Evolutionary conservation across 2,797 vertebrate genomes (phyloP).

Genomic region (Sylvilagus floridanus): DNA sequence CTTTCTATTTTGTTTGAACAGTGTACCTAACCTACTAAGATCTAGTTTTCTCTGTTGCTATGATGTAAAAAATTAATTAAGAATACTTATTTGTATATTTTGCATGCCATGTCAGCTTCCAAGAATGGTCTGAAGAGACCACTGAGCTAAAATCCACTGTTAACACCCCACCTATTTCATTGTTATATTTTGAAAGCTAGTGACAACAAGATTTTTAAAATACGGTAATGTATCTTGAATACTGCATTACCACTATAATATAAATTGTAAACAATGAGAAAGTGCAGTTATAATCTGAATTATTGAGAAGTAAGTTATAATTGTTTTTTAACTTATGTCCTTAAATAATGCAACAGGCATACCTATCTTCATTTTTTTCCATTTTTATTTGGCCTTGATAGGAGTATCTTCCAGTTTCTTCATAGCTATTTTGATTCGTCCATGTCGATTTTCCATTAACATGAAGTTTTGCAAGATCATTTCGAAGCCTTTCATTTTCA

Average conservation of each 20-base stretch:
- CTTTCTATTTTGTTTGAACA: slow-evolving; percentile 42
- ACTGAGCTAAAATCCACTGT: not conserved
- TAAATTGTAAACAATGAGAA: slow-evolving; percentile 60
- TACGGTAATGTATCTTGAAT: not conserved
- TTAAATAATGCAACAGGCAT: slow-evolving; percentile 56
- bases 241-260: not conserved
- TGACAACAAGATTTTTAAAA: not conserved
- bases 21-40: not conserved
- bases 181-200: not conserved
- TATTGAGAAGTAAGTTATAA: slow-evolving; percentile 29
- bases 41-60: not conserved
- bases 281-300: slow-evolving; percentile 1
- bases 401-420: slow-evolving; percentile 67
- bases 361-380: slow-evolving; percentile 85
- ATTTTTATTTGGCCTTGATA: slow-evolving; percentile 73
- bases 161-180: not conserved
- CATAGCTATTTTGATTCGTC: slow-evolving; percentile 50
- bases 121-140: not conserved
- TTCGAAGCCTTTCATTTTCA: slow-evolving; percentile 84
- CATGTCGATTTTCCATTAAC: slow-evolving; percentile 64
- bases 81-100: not conserved
- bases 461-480: slow-evolving; percentile 78
- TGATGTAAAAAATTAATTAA: not conserved
- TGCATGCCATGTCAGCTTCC: not conserved
- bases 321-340: slow-evolving; percentile 1